These are phyloP conservation scores for Drosophila pseudoananassae DNA, from an alignment of 1,140 invertebrate species.

Conservation along the genomic window DNA sequence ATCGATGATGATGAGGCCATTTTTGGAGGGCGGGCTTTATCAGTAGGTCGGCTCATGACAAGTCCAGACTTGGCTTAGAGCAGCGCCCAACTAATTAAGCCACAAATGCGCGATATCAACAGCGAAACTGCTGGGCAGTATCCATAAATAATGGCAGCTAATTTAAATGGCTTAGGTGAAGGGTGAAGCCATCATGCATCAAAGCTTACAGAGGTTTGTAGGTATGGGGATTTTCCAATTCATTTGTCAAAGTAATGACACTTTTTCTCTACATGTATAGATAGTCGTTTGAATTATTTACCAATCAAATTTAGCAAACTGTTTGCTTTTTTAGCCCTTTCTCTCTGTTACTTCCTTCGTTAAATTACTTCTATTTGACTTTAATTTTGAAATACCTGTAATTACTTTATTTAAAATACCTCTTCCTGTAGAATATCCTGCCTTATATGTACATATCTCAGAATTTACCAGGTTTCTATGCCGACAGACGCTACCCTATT, in stretches of 20 bases:
- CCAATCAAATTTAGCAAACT: not conserved
- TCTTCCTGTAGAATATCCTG: too few relatives aligned
- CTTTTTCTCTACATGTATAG: not conserved
- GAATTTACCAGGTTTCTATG: not conserved
- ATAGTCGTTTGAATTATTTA: not conserved
- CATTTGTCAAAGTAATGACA: not conserved
- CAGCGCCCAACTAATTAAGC: slow-evolving; percentile 57
- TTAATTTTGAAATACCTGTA: too few relatives aligned
- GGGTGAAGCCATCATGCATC: not conserved
- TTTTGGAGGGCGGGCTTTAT: slow-evolving; percentile 18
- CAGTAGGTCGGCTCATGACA: slow-evolving; percentile 21
- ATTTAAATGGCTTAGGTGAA: slow-evolving; percentile 25
- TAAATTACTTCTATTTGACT: too few relatives aligned
- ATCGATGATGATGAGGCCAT: slow-evolving; percentile 38
- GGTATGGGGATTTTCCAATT: not conserved
- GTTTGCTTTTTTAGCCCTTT: not conserved
- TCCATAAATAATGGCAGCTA: slow-evolving; percentile 40
- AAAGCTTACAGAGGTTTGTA: not conserved
- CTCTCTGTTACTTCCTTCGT: not conserved
- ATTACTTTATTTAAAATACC: too few relatives aligned
- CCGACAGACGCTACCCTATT: not conserved
- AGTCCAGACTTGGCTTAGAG: slow-evolving; percentile 28
- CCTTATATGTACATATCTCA: not conserved
- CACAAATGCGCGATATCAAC: slow-evolving; percentile 30
- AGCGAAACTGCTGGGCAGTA: not conserved